Base-by-base conservation (phyloP, 2,888 invertebrate species). In the Argyresthia albistria region DNA sequence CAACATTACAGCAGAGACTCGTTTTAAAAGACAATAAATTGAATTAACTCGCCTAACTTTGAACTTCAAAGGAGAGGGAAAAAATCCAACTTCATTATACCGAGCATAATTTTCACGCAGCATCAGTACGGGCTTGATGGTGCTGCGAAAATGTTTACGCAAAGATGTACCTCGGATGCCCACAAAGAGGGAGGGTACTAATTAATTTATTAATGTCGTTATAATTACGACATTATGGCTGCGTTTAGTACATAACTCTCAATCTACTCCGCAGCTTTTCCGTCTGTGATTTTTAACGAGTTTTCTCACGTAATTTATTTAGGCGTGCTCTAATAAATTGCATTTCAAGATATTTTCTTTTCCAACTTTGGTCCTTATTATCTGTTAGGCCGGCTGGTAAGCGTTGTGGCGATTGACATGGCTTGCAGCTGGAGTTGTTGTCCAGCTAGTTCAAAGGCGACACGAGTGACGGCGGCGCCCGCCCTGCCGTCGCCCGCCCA, bases 21-120 rank as follows among this genome's bases (percentile, higher is more conserved):
- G 69, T 75, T 84, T 81, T 83, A 81, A 84, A 74, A 77, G 83
- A 84, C 79, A 79, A 77, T 76, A 80, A 83, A 87, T 84, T 76
- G 74, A 83, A 84, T 87, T 84, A 86, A 71, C 77, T 77, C 69
- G 61, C 73, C 59, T 65, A 71, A 80, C 79, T 80, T 77, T 80
- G 76, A 75, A 75, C 77, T 69, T 81, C 82, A 83, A 82, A 83
- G 75, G 70, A 71, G 66, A 70, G 60, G 66, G 69, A 76, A 79
- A 80, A 80, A 76, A 56, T 61, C 67, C 69, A 73, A 74, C 72
- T 76, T 77, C 65, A 77, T 81, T 83, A 80, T 73, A 69, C 67
- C 69, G 66, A 74, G 75, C 73, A 77, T 73, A 76, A 80, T 84
- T 81, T 6, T 82, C 67, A 74, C 74, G 73, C 73, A 72, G 73